Base-by-base conservation (phyloP, 2,888 invertebrate genomes). In the Pyrrhia umbra region DNA sequence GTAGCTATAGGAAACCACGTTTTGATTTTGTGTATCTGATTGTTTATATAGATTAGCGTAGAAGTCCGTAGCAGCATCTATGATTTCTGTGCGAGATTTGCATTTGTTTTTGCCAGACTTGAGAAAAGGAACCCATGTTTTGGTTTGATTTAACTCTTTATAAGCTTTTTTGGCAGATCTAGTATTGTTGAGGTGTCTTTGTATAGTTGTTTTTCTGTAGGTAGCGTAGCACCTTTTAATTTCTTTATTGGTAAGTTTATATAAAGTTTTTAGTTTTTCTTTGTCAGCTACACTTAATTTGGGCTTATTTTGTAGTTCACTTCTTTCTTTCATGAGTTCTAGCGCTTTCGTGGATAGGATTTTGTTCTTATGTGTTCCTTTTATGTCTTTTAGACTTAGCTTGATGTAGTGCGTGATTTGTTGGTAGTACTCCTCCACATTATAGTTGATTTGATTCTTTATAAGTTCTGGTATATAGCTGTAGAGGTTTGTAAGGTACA, bases 101-200 rank as follows among this genome's bases (percentile, higher is more conserved):
- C n/a, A 30, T 59, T 50, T 55, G 27, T 49, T 54, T 49, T 3
- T 42, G 8, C 49, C 55, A 6, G 34, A 10, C 34, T 61, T 42
- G 18, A 61, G 3, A n/a, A 59, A 45, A 43, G 47, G 49, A 9
- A 59, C 55, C 65, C 65, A 65, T n/a, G 30, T 49, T 45, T 49
- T 59, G 2, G 21, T 37, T 30, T 8, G 13, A 13, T 21, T 58
- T 37, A 64, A 16, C 43, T 58, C 34, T 39, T 55, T 59, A 25
- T 25, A 45, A 13, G 59, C 60, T 52, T 9, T 40, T 9, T 40
- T 40, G 18, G 40, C 18, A 9, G 18, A 18, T 40, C 40, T 40
- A 6, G 18, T 18, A 18, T 40, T 40, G 8, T 3, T 40, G 6
- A 40, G 8, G 9, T 40, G 18, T 40, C 18, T 6, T 18, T 18